Evolutionary conservation across 2,797 vertebrate genomes (phyloP).

Genomic region (Pangasius macronema): DNA sequence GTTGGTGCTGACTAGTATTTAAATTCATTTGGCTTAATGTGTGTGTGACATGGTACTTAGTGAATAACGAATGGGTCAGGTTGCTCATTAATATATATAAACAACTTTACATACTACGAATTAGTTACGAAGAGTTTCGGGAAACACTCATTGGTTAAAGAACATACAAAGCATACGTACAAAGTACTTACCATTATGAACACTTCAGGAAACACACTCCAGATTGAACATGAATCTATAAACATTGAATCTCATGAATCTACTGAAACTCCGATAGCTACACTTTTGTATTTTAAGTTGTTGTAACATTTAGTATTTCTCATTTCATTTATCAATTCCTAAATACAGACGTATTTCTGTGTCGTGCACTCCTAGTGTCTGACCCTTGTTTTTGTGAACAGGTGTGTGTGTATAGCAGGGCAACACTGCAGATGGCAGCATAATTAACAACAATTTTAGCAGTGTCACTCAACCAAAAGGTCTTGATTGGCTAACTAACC

Average conservation of each 20-base stretch:
- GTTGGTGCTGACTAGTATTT: background rate
- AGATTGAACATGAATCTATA: background rate
- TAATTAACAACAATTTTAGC: conserved; percentile 83
- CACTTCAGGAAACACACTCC: background rate
- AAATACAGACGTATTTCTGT: background rate
- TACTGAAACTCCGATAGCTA: background rate
- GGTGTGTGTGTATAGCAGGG: conserved; percentile 74
- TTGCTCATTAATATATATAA: background rate
- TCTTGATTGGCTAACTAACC: conserved; percentile 80
- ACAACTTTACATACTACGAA: background rate
- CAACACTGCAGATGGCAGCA: conserved; percentile 77
- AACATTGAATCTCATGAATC: background rate
- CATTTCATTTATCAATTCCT: conserved; percentile 20
- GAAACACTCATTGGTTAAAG: background rate
- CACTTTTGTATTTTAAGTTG: background rate
- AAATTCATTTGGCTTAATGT: background rate
- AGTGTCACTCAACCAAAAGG: conserved; percentile 72
- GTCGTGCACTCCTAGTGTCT: background rate
- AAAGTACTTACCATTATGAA: background rate
- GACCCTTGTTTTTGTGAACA: conserved; percentile 67
- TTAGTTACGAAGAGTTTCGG: background rate
- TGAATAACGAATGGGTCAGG: background rate
- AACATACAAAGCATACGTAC: no score
- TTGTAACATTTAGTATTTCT: background rate
- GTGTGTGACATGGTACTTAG: background rate